Evolutionary conservation across 2,797 vertebrate species (phyloP).

Genomic region (Chaetodon trifasciatus): DNA sequence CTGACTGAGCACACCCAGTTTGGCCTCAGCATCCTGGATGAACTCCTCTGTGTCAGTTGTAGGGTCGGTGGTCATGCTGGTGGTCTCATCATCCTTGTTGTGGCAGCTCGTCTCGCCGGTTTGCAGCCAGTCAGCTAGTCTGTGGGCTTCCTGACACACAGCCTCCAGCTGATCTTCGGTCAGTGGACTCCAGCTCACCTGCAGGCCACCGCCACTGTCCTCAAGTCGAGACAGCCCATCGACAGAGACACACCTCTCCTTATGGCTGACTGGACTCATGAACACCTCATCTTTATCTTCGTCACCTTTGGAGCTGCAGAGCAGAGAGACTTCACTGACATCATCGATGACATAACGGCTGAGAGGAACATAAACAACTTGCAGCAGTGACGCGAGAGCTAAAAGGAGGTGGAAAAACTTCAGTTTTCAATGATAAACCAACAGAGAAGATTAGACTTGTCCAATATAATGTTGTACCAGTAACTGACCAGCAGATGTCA

Average conservation of each 20-base stretch:
- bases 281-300: conserved; percentile 91
- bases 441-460: too few relatives aligned
- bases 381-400: not conserved
- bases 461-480: not conserved
- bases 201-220: conserved; percentile 32
- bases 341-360: not conserved
- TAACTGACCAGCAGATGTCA: not conserved
- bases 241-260: conserved; percentile 85
- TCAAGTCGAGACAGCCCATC: conserved; percentile 48
- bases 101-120: conserved; percentile 32
- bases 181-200: conserved; percentile 87
- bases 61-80: rapidly evolving
- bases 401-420: not conserved
- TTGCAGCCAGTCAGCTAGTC: conserved; percentile 87
- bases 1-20: conserved; percentile 83
- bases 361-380: not conserved
- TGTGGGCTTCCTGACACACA: conserved; percentile 91
- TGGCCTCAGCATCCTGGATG: conserved; percentile 83
- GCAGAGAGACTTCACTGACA: conserved; percentile 3
- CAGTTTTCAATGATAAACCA: too few relatives aligned
- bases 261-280: conserved; percentile 85
- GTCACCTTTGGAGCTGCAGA: conserved; percentile 86
- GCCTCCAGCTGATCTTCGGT: conserved; percentile 89
- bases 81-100: not conserved
- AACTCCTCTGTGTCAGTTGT: conserved; percentile 81